Evolutionary conservation across 2,888 invertebrate species (phyloP).

Genomic region (Pyrrhosoma nymphula): DNA sequence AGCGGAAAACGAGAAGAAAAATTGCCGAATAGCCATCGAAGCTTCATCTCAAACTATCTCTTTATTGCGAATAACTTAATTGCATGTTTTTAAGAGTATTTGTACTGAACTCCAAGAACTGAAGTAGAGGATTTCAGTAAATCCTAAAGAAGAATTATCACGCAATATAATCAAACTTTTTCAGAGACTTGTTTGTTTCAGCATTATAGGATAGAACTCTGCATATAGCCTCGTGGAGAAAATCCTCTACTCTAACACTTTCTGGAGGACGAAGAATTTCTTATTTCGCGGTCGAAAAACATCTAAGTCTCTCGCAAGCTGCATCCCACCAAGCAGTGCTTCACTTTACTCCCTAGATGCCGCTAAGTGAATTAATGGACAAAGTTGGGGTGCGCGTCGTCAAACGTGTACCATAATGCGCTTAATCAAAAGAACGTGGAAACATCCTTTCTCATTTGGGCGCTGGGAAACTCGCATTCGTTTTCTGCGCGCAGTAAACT

Average conservation of each 20-base stretch:
- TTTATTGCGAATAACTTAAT: background rate
- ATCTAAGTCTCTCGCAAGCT: background rate
- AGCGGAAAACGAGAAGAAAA: background rate
- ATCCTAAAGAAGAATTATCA: background rate
- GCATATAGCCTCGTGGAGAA: background rate
- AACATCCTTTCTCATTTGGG: conserved; percentile 34
- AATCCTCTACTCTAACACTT: background rate
- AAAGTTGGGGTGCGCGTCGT: background rate
- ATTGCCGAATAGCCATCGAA: background rate
- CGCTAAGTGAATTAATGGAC: conserved; percentile 16
- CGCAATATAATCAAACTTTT: background rate
- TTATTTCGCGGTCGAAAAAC: background rate
- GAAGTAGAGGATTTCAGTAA: background rate
- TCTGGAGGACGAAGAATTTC: background rate
- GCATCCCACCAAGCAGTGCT: background rate
- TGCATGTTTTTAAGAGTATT: background rate
- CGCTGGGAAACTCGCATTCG: background rate
- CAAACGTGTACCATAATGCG: conserved; percentile 19
- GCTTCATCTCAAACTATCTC: background rate
- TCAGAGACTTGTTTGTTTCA: background rate
- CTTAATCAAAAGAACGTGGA: conserved; percentile 22
- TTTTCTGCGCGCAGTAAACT: background rate
- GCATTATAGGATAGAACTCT: background rate
- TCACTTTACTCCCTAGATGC: background rate
- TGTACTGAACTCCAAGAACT: background rate